phyloP scores from a whole-genome alignment of 30 jellyfish, hydroid and myxozoan species.

The Cassiopea andromeda region DNA sequence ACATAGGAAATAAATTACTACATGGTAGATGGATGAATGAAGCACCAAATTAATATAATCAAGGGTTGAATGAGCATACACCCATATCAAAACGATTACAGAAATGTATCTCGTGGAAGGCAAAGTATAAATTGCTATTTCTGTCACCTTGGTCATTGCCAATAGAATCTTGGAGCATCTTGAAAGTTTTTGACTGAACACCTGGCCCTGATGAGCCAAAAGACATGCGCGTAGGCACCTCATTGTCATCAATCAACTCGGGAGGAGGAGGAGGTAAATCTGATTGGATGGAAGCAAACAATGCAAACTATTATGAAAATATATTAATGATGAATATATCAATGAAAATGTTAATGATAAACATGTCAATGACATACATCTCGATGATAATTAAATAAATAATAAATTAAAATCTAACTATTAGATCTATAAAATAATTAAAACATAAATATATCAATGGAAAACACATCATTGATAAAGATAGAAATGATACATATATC shows the following conservation, averaged over 20 bases:
- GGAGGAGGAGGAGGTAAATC: constrained; percentile 99
- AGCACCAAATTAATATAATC: background rate
- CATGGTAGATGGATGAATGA: too few relatives aligned
- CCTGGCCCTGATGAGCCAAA: constrained; percentile 68
- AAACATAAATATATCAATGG: too few relatives aligned
- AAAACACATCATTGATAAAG: too few relatives aligned
- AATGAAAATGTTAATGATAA: too few relatives aligned
- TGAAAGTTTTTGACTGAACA: constrained; percentile 79
- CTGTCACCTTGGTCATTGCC: constrained; percentile 71
- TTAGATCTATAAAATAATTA: too few relatives aligned
- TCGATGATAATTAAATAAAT: too few relatives aligned
- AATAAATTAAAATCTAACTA: too few relatives aligned
- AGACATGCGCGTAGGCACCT: constrained; percentile 36
- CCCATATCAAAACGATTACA: background rate
- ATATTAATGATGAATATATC: background rate
- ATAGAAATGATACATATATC: too few relatives aligned
- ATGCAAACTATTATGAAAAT: background rate
- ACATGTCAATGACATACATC: too few relatives aligned
- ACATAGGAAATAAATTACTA: too few relatives aligned
- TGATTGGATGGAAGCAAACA: background rate
- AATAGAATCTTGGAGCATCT: constrained; percentile 71
- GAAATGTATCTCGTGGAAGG: too few relatives aligned
- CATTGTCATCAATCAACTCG: constrained; percentile 77
- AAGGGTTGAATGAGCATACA: too few relatives aligned
- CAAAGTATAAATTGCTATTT: background rate